phyloP scores from a whole-genome alignment of 2,797 vertebrate genomes.

The Hybognathus amarus region DNA sequence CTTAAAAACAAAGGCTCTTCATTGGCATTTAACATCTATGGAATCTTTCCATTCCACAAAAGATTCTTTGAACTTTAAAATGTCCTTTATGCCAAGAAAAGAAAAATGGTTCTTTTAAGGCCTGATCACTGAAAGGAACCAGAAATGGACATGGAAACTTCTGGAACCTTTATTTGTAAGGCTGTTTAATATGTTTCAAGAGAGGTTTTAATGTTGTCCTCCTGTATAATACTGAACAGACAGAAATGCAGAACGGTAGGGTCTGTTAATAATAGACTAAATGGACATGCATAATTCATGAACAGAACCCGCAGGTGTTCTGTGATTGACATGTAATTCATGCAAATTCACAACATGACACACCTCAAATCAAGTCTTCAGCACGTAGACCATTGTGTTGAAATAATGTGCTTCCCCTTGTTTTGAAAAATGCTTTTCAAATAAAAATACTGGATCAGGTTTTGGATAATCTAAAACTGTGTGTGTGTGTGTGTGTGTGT shows the following conservation, averaged over 20 bases:
- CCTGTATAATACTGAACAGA: neutral
- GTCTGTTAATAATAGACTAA: neutral
- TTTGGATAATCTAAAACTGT: neutral
- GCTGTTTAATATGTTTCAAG: neutral
- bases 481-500: neutral
- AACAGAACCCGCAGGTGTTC: neutral
- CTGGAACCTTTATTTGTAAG: too few relatives aligned
- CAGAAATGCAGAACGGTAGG: neutral
- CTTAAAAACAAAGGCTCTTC: too few relatives aligned
- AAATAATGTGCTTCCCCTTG: neutral
- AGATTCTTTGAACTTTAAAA: neutral
- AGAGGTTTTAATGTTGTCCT: too few relatives aligned
- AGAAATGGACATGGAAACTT: too few relatives aligned
- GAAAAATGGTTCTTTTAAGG: neutral
- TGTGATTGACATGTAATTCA: neutral
- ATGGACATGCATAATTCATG: neutral
- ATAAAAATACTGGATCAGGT: neutral
- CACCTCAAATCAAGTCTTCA: neutral
- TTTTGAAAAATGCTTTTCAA: neutral
- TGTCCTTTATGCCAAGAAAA: too few relatives aligned
- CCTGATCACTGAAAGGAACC: too few relatives aligned
- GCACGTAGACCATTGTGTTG: neutral
- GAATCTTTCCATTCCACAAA: neutral
- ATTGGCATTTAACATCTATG: neutral
- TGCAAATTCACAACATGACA: neutral